Evolutionary conservation across 2,797 vertebrate species (phyloP).

Genomic region (Dermochelys coriacea): DNA sequence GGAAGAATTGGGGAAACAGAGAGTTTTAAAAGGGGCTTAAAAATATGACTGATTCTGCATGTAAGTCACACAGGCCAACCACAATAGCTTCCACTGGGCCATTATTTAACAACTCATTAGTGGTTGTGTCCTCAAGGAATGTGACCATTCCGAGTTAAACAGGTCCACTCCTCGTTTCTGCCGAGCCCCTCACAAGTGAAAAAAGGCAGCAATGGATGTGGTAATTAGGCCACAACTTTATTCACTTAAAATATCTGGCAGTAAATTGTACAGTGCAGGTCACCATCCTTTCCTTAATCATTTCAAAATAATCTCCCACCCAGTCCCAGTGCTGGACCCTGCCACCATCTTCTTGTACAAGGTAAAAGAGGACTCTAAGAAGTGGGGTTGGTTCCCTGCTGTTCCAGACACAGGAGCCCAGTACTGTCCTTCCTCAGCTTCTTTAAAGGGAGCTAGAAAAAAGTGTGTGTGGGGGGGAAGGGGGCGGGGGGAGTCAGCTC

Average conservation of each 20-base stretch:
- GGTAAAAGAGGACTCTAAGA: not conserved
- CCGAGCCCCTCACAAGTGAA: not conserved
- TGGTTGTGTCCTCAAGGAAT: not conserved
- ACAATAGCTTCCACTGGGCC: rapidly evolving
- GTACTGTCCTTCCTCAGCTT: not conserved
- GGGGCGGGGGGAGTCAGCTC: rapidly evolving
- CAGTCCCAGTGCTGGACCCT: not conserved
- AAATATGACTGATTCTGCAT: not conserved
- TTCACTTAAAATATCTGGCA: not conserved
- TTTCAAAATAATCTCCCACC: not conserved
- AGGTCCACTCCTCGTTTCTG: rapidly evolving
- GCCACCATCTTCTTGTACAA: not conserved
- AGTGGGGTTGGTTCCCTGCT: not conserved
- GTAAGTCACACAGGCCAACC: not conserved
- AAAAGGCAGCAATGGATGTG: not conserved
- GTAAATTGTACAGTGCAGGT: not conserved
- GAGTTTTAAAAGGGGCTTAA: not conserved
- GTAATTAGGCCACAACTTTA: not conserved
- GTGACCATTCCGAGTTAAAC: not conserved
- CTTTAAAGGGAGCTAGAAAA: not conserved
- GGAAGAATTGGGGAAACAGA: not conserved
- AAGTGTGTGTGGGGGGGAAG: not conserved
- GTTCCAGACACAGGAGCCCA: not conserved
- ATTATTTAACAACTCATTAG: not conserved
- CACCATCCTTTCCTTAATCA: not conserved